These are phyloP conservation scores for Daboia siamensis DNA, from an alignment of 2,113 vertebrate species.

Conservation along the genomic window DNA sequence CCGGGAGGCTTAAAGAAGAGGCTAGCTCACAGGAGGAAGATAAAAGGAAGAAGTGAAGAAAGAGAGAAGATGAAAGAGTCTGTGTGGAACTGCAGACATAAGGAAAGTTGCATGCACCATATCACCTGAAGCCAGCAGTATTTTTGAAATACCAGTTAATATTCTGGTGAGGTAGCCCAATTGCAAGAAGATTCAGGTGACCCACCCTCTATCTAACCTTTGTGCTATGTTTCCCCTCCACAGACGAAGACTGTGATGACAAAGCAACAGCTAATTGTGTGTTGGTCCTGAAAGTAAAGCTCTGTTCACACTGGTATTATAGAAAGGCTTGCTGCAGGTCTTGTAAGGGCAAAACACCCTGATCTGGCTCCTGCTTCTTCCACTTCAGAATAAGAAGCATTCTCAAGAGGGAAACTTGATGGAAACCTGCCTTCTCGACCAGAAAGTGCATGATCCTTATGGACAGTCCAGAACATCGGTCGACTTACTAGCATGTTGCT, in stretches of 20 bases:
- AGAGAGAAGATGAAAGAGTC: not conserved
- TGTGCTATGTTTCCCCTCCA: constrained; percentile 16
- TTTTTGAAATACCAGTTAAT: not conserved
- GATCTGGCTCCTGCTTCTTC: not conserved
- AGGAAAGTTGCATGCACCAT: not conserved
- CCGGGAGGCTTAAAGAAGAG: not conserved
- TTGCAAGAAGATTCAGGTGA: not conserved
- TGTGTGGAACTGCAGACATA: not conserved
- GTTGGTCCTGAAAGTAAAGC: constrained; percentile 82
- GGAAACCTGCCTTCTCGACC: constrained; percentile 22
- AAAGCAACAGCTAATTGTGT: constrained; percentile 76
- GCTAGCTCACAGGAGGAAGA: not conserved
- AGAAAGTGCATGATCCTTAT: not conserved
- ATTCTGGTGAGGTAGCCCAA: not conserved
- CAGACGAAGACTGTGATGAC: constrained; percentile 77
- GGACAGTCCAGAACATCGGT: constrained; percentile 25
- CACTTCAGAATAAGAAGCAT: not conserved
- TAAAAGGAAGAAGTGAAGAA: not conserved
- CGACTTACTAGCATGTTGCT: not conserved
- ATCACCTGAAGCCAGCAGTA: not conserved
- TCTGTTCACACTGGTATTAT: constrained; percentile 84
- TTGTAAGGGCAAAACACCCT: constrained; percentile 65
- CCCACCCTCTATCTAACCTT: not conserved
- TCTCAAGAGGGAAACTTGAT: constrained; percentile 7
- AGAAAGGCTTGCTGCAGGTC: constrained; percentile 82